These are phyloP conservation scores for Mylabris sibirica DNA, from an alignment of 2,888 invertebrate species.

Conservation along the genomic window DNA sequence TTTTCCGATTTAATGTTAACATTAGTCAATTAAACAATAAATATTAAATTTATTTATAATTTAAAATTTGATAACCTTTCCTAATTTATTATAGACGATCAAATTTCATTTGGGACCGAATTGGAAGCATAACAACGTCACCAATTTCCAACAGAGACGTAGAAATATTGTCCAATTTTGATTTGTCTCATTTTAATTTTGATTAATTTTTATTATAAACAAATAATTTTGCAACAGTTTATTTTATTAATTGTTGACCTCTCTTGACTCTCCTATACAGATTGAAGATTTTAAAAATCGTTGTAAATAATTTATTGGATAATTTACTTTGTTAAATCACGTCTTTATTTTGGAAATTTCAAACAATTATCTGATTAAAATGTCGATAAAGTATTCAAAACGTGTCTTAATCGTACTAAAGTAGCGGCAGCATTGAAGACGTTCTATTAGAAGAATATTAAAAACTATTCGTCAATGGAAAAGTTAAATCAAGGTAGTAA, in stretches of 20 bases:
- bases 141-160: neutral
- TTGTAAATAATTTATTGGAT: no score
- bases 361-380: no score
- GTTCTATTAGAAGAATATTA: neutral
- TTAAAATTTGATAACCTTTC: neutral
- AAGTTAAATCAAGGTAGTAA: neutral
- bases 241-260: conserved; percentile 2
- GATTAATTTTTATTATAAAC: neutral
- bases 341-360: no score
- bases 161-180: no score
- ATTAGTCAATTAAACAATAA: no score
- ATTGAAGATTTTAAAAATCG: neutral
- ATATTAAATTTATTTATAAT: neutral
- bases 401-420: neutral
- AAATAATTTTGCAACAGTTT: conserved; percentile 3
- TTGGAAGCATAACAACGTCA: neutral
- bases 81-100: conserved; percentile 8
- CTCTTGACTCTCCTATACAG: neutral
- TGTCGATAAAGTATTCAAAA: neutral
- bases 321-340: no score
- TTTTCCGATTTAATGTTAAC: no score
- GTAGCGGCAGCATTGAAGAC: neutral
- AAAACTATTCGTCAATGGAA: neutral
- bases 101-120: neutral
- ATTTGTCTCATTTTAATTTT: no score